Evolutionary conservation across 2,113 vertebrate species (phyloP), one percentile per base, ranked within the genome.

Genomic region (Antennarius striatus): DNA sequence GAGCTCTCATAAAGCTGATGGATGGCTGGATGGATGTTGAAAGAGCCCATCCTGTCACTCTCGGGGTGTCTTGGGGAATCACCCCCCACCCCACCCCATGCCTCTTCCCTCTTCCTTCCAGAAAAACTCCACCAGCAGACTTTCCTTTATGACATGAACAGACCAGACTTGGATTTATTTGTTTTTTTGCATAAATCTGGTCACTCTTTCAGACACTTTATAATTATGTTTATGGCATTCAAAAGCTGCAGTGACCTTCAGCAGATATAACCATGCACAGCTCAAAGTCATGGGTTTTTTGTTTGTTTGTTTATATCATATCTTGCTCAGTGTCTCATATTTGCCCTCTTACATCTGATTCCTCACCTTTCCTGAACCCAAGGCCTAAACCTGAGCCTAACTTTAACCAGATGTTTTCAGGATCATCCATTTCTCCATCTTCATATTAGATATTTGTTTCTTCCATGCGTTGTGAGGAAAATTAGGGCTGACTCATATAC

Each of bases 41-140:
- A 71, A 52, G 42, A 56, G 39, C 56, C 52, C 71, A 66, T 16
- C 64, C 52, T 68, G 66, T 84, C 81, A 80, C 54, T 88, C 63
- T 61, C 29, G 30, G 17, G 65, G 61, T 73, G 58, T 73, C 71
- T 46, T 53, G 67, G 62, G 75, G 32, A 64, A 66, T 67, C 56
- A 42, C 58, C 9, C 0, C 43, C 67, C 67, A 32, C 16, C 58
- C 49, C 50, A 51, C 46, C 55, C 53, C 56, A 56, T 61, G 43
- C 22, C 39, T 43, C 46, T 12, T 64, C 17, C 15, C 30, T 51
- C 29, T 61, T 58, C 48, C 0, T 0, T 10, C 14, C 68, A 69
- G 57, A 73, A 67, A 77, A 61, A 58, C 63, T 73, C 70, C 68
- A 67, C 15, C 11, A 62, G 63, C 76, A 76, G 59, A 77, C 68